Percentiles rank a stretch among this genome's conserved stretches.
Conservation (phyloP, 1,140 invertebrate species). For the Zophobas atratus region DNA sequence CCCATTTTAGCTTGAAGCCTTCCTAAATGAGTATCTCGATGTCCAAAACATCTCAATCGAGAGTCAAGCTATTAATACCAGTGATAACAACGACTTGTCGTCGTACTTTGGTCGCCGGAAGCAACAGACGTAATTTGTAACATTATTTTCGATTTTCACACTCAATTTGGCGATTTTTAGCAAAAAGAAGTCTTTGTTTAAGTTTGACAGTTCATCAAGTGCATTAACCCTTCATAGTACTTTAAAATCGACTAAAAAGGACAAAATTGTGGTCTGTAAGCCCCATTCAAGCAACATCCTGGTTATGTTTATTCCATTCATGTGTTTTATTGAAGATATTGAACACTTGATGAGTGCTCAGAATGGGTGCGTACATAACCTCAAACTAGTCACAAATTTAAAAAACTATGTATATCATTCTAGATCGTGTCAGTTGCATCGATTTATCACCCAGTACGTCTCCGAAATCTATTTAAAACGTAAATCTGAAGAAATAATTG, state of each 20-base stretch:
- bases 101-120: slow-evolving; percentile 78
- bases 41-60: slow-evolving; percentile 80
- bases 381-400: not conserved
- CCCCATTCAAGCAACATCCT: slow-evolving; percentile 84
- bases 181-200: slow-evolving; percentile 78
- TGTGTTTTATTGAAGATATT: slow-evolving; percentile 84
- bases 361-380: slow-evolving; percentile 2
- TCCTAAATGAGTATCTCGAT: slow-evolving; percentile 88
- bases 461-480: slow-evolving; percentile 79
- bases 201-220: slow-evolving; percentile 86
- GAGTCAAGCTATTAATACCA: slow-evolving; percentile 72
- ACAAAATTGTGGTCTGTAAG: slow-evolving; percentile 78
- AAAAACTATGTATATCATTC: slow-evolving; percentile 52
- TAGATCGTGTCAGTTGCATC: slow-evolving; percentile 79
- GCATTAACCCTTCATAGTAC: slow-evolving; percentile 79
- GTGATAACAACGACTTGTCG: slow-evolving; percentile 76
- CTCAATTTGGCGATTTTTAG: slow-evolving; percentile 61
- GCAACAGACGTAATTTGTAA: slow-evolving; percentile 70
- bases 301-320: slow-evolving; percentile 82
- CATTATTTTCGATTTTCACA: not conserved
- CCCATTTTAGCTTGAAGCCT: slow-evolving; percentile 80
- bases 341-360: slow-evolving; percentile 74
- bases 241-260: slow-evolving; percentile 70
- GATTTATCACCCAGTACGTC: slow-evolving; percentile 84
- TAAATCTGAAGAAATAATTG: slow-evolving; percentile 74